Evolutionary conservation across 1,140 invertebrate genomes (phyloP).

Genomic region (Aphelenchoides fujianensis): DNA sequence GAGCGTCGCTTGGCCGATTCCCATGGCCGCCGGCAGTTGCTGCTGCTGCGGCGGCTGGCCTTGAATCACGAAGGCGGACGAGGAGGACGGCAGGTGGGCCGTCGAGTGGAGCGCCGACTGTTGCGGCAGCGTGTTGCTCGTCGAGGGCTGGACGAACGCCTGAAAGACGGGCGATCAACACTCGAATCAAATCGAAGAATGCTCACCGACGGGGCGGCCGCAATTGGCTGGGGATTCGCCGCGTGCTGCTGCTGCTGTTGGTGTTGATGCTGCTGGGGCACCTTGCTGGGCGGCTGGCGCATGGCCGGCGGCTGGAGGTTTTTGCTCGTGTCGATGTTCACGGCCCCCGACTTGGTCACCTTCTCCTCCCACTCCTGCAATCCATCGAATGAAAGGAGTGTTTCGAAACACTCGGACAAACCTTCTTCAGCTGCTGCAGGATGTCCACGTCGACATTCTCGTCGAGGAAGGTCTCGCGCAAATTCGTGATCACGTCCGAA

Average conservation of each 20-base stretch:
- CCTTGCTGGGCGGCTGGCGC: constrained; percentile 21
- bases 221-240: no score
- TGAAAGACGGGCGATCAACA: not conserved
- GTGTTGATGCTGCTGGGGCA: constrained; percentile 12
- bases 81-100: not conserved
- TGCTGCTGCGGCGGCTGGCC: no score
- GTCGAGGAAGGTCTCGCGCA: constrained; percentile 88
- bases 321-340: constrained; percentile 53
- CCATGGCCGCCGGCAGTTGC: not conserved
- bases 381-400: not conserved
- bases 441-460: constrained; percentile 97
- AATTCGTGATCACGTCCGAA: constrained; percentile 88
- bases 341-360: constrained; percentile 49
- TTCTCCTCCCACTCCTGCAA: constrained; percentile 59
- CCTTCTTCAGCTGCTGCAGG: constrained; percentile 84
- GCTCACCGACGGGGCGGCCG: no score
- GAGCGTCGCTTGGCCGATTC: not conserved
- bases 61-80: not conserved
- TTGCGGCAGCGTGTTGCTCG: not conserved
- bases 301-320: constrained; percentile 24
- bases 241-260: constrained; percentile 19
- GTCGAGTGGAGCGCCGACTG: not conserved
- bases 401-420: constrained; percentile 20
- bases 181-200: not conserved
- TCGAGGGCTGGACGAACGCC: not conserved